Evolutionary conservation across 64 coral and sea anemone species (phyloP).

Genomic region (Pocillopora damicornis): DNA sequence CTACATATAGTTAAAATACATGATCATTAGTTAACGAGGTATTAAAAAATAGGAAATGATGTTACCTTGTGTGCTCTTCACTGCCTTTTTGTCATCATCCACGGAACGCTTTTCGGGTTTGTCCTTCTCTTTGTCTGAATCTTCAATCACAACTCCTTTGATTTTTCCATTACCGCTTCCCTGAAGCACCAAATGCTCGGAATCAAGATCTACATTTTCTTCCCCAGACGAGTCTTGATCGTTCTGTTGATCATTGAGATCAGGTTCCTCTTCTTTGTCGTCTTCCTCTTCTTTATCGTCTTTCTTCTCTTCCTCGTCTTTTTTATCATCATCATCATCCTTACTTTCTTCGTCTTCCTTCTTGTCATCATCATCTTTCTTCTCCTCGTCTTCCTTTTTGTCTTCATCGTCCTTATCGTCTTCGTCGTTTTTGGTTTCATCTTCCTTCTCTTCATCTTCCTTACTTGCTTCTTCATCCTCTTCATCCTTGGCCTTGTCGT

Average conservation of each 20-base stretch:
- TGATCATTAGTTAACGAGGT: not conserved
- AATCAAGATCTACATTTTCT: slow-evolving; percentile 42
- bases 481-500: slow-evolving; percentile 10
- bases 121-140: slow-evolving; percentile 33
- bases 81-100: not conserved
- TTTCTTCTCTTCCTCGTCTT: slow-evolving; percentile 1
- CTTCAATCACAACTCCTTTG: slow-evolving; percentile 26
- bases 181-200: slow-evolving; percentile 26
- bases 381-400: slow-evolving; percentile 9
- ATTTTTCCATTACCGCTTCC: slow-evolving; percentile 37
- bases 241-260: slow-evolving; percentile 30
- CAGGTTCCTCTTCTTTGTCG: slow-evolving; percentile 38
- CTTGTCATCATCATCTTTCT: slow-evolving; percentile 7
- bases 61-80: slow-evolving; percentile 28
- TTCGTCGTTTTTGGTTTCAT: slow-evolving; percentile 1
- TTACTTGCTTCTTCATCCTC: slow-evolving; percentile 6
- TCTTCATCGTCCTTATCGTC: slow-evolving; percentile 16
- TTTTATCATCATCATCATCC: slow-evolving; percentile 14
- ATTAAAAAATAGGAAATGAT: not conserved
- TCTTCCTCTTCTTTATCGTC: slow-evolving; percentile 1
- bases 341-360: slow-evolving; percentile 6
- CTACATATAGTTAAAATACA: not conserved
- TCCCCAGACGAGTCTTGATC: slow-evolving; percentile 18
- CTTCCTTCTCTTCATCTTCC: slow-evolving; percentile 3
- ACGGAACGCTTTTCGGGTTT: slow-evolving; percentile 37